Evolutionary conservation across 2,888 invertebrate genomes (phyloP).

Genomic region (Margaritifera margaritifera): DNA sequence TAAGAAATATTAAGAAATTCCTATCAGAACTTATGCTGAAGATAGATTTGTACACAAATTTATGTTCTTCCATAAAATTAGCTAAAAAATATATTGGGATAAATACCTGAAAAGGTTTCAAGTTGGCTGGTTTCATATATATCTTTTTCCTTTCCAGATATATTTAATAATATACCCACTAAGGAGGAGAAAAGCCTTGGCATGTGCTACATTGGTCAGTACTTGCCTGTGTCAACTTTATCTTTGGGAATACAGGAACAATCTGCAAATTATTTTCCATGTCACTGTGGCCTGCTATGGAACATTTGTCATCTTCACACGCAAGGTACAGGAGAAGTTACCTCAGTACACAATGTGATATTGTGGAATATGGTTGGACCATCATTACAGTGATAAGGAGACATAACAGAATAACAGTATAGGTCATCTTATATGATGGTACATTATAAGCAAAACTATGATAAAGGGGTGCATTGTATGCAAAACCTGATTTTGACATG

Average conservation of each 20-base stretch:
- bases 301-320: conserved; percentile 50
- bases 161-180: conserved; percentile 43
- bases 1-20: too few relatives aligned
- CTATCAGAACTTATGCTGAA: too few relatives aligned
- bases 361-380: neutral
- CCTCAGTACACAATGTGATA: conserved; percentile 51
- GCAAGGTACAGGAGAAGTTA: conserved; percentile 47
- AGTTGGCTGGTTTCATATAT: neutral
- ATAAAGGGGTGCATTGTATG: too few relatives aligned
- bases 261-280: conserved; percentile 45
- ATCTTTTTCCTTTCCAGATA: conserved; percentile 31
- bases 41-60: too few relatives aligned
- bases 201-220: conserved; percentile 48
- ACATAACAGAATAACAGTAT: too few relatives aligned
- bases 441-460: too few relatives aligned
- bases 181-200: conserved; percentile 39
- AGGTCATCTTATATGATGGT: too few relatives aligned
- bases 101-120: too few relatives aligned
- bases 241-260: conserved; percentile 48
- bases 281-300: conserved; percentile 45
- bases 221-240: conserved; percentile 53
- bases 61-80: too few relatives aligned
- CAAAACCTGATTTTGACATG: too few relatives aligned
- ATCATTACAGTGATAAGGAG: too few relatives aligned
- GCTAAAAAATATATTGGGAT: too few relatives aligned